Conservation (phyloP, 2,113 vertebrate genomes). For the Engystomops pustulosus region DNA sequence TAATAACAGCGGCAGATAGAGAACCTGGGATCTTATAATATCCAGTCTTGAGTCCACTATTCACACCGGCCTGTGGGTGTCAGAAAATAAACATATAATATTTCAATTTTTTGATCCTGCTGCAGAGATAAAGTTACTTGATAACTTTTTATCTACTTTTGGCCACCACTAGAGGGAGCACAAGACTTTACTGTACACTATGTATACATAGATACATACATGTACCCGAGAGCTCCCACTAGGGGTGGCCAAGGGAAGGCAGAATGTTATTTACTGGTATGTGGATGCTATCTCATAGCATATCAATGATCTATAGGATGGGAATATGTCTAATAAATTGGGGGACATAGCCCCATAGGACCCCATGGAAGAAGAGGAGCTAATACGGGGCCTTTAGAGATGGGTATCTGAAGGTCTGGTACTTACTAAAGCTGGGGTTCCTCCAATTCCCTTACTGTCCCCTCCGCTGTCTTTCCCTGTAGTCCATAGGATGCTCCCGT, state of each 20-base stretch:
- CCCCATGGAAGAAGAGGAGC: no score
- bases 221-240: no score
- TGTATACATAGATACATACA: no score
- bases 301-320: no score
- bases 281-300: no score
- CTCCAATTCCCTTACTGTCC: background rate
- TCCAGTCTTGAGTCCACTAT: conserved; percentile 6
- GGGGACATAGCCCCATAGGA: no score
- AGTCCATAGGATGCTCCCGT: conserved; percentile 61
- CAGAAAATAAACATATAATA: background rate
- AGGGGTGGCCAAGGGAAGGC: no score
- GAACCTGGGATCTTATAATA: conserved; percentile 33
- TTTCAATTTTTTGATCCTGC: no score
- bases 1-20: background rate
- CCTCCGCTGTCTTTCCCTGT: background rate
- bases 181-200: no score
- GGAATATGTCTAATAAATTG: no score
- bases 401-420: background rate
- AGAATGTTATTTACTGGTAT: no score
- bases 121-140: background rate
- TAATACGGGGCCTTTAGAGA: no score
- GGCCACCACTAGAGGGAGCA: background rate
- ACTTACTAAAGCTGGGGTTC: conserved; percentile 10
- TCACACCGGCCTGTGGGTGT: conserved; percentile 20
- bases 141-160: background rate